Evolutionary conservation across 2,797 vertebrate species (phyloP).

Genomic region (Sebastiscus albofasciatus): DNA sequence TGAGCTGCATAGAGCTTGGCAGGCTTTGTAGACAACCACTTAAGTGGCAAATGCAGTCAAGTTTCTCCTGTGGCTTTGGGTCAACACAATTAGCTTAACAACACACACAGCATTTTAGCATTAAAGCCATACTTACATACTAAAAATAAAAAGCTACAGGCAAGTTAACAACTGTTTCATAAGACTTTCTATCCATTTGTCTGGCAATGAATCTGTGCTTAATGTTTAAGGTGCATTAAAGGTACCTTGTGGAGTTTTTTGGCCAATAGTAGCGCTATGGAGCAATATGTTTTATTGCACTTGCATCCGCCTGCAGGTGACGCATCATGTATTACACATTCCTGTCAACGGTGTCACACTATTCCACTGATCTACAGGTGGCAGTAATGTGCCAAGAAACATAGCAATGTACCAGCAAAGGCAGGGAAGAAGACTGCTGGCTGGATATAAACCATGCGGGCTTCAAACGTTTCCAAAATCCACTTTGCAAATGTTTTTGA

Average conservation of each 20-base stretch:
- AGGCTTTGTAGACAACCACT: conserved; percentile 1
- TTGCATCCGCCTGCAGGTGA: not conserved
- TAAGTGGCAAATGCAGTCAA: not conserved
- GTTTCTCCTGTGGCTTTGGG: conserved; percentile 1
- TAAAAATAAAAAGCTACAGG: not conserved
- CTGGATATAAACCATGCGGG: not conserved
- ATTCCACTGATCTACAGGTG: not conserved
- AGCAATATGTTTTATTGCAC: not conserved
- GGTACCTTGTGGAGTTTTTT: not conserved
- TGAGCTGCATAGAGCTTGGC: not conserved
- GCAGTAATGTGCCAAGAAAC: not conserved
- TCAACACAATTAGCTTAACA: conserved; percentile 12
- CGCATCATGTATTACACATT: not conserved
- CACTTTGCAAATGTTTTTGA: not conserved
- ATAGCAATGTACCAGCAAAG: not conserved
- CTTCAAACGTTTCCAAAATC: not conserved
- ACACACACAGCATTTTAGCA: not conserved
- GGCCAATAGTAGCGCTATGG: not conserved
- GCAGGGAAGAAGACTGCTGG: not conserved
- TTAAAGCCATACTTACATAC: not conserved
- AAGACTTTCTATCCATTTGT: not conserved
- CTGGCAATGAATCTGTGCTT: not conserved
- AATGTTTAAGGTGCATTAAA: not conserved
- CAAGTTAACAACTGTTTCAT: conserved; percentile 3
- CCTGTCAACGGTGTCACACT: not conserved